Base-by-base conservation (phyloP, 2,888 invertebrate species). In the Diploptera punctata region DNA sequence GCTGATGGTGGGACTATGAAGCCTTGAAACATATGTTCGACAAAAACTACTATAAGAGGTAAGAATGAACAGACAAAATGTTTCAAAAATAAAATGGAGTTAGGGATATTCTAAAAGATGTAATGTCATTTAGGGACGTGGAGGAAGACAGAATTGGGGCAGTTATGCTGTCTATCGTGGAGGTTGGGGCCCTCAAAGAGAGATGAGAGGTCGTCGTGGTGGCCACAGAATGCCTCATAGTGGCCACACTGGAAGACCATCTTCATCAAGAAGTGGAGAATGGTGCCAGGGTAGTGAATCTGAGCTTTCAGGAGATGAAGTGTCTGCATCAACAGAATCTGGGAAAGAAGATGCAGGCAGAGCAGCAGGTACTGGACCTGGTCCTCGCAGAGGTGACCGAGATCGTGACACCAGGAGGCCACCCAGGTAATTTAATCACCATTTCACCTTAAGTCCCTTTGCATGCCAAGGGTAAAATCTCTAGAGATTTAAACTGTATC, bases 301-400 rank as follows among this genome's bases (percentile, higher is more conserved):
- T 0, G 93, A 93, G 78, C 89, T 89, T 44, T 91, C 93, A 24
- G 90, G 90, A 2, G 93, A 93, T 75, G 92, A 92, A 76, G 84
- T 88, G 26, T 88, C 86, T 26, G 86, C 85, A 78, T 77, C 89
- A 77, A 81, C 87, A 78, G 82, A 89, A 81, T 83, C 87, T 81
- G 82, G 84, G 80, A 82, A 88, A 85, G 80, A 87, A 83, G 81
- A 88, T 81, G 77, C 88, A 81, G 75, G 86, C 71, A 86, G 85
- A 89, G 84, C 78, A 87, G 83, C 78, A 89, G 44, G 85, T 86
- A 79, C 80, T 82, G 3, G 77, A 77, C 4, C 38, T 7, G 33
- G n/a, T 1, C 47, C 57, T 21, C 19, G 68, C 19, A 60, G 68
- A 67, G 18, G 29, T 49, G 72, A 72, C 29, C 21, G 68, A 43